Base-by-base conservation (phyloP, 1,140 invertebrate genomes). In the Oryzaephilus surinamensis region DNA sequence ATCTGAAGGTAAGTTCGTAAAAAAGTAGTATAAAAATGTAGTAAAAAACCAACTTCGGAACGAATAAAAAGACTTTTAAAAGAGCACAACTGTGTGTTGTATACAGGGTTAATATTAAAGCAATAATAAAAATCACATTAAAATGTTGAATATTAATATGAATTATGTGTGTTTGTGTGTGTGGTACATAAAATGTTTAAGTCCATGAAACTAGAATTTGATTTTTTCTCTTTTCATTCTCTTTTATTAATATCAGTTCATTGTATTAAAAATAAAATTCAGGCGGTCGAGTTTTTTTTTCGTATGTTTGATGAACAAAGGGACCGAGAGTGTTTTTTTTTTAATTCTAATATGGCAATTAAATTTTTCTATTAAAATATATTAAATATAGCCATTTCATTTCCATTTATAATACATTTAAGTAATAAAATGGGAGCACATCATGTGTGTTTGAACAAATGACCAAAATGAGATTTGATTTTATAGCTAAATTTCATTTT, bases 281-380 rank as follows among this genome's bases (percentile, higher is more conserved):
- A 18, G 15, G 28, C 32, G 33, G 26, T 33, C 41, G 28, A 43
- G 32, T 43, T n/a, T n/a, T n/a, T n/a, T n/a, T n/a, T n/a, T n/a
- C n/a, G n/a, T n/a, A n/a, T n/a, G n/a, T n/a, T n/a, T n/a, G n/a
- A n/a, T 33, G 32, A 34, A 43, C 41, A 43, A 43, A 43, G 41
- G 41, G 31, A 34, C 41, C 41, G 41, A 30, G n/a, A n/a, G n/a
- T n/a, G n/a, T 32, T 23, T 28, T 27, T 34, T 38, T 38, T 27
- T 38, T 43, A 43, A 43, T 43, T 35, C 34, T 36, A n/a, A n/a
- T n/a, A 43, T 33, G 34, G 33, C 34, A 43, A 43, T 43, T 43
- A 43, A 43, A 43, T 23, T 43, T 37, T 43, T 43, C 41, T 43
- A 43, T 43, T 43, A 43, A 37, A 43, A 43, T 43, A n/a, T n/a